Percentiles rank a stretch among this genome's conserved stretches.
Evolutionary conservation across 2,888 invertebrate genomes (phyloP).

Genomic region (Pristionchus exspectatus): DNA sequence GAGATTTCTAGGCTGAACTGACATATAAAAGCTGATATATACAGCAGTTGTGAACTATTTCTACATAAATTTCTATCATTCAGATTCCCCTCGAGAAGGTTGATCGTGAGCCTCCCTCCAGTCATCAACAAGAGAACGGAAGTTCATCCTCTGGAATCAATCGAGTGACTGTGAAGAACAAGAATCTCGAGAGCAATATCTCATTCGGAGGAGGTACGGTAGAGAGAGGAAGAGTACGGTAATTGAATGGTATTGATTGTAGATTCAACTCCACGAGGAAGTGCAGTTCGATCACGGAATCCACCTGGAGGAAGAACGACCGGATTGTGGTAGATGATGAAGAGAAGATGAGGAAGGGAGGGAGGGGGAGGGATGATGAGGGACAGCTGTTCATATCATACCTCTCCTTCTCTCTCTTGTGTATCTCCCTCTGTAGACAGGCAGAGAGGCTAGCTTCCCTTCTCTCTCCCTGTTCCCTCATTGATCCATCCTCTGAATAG

Average conservation of each 20-base stretch:
- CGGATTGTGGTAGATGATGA: conserved; percentile 65
- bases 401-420: conserved; percentile 30
- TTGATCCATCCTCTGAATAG: conserved; percentile 27
- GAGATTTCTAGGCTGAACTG: background rate
- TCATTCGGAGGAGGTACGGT: conserved; percentile 54
- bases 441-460: conserved; percentile 31
- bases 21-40: background rate
- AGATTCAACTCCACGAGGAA: conserved; percentile 35
- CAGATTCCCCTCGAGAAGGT: conserved; percentile 58
- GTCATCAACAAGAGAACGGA: conserved; percentile 38
- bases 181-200: conserved; percentile 52
- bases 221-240: background rate
- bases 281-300: conserved; percentile 58
- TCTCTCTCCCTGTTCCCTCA: conserved; percentile 41
- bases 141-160: background rate
- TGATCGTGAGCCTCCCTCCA: conserved; percentile 36
- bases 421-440: conserved; percentile 3
- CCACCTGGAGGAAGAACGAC: conserved; percentile 69
- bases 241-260: background rate
- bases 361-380: background rate
- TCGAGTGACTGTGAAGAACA: conserved; percentile 47
- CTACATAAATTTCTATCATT: background rate
- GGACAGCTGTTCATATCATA: conserved; percentile 53
- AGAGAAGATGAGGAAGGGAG: conserved; percentile 2
- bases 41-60: background rate